These are phyloP conservation scores for Gila robusta DNA, from an alignment of 2,797 vertebrate genomes.

Conservation along the genomic window DNA sequence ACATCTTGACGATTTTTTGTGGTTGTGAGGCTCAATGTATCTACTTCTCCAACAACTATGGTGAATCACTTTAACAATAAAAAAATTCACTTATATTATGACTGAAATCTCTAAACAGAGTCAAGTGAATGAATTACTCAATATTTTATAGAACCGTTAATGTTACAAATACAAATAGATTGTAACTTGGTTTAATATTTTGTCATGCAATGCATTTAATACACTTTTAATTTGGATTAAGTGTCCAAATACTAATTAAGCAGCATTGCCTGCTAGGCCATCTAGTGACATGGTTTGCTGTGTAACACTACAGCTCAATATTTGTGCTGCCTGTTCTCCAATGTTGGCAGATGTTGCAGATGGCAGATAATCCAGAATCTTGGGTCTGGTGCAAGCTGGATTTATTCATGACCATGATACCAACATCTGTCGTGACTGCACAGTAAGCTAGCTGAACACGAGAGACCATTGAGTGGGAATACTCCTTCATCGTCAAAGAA, in stretches of 20 bases:
- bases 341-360: slow-evolving; percentile 78
- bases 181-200: background rate
- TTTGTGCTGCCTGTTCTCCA: slow-evolving; percentile 68
- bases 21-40: background rate
- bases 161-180: background rate
- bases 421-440: slow-evolving; percentile 78
- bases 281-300: background rate
- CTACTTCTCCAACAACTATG: background rate
- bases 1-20: background rate
- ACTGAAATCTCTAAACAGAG: background rate
- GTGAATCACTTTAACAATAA: background rate
- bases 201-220: background rate
- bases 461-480: slow-evolving; percentile 57
- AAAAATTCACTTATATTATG: background rate
- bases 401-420: slow-evolving; percentile 77
- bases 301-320: slow-evolving; percentile 40
- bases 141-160: background rate
- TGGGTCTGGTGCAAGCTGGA: slow-evolving; percentile 77
- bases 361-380: slow-evolving; percentile 82
- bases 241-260: background rate
- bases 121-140: background rate
- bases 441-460: slow-evolving; percentile 62
- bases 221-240: background rate
- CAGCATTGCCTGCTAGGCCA: background rate
- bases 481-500: background rate